Evolutionary conservation across 2,113 vertebrate genomes (phyloP).

Genomic region (Agapornis roseicollis): DNA sequence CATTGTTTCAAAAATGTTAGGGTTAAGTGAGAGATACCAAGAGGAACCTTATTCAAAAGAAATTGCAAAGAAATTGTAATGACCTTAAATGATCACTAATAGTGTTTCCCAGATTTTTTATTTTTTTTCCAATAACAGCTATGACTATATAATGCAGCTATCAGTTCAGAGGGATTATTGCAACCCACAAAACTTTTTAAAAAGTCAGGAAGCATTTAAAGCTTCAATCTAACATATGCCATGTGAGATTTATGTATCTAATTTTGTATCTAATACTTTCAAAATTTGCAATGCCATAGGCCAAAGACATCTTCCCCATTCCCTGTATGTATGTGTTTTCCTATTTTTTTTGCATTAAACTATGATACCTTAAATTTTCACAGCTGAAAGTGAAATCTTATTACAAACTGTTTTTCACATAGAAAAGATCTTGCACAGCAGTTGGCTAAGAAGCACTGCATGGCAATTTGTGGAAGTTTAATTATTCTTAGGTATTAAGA

Average conservation of each 20-base stretch:
- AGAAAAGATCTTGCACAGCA: background rate
- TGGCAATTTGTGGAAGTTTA: background rate
- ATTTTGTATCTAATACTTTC: background rate
- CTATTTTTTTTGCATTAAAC: background rate
- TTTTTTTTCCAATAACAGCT: background rate
- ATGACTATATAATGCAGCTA: background rate
- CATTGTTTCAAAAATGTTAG: background rate
- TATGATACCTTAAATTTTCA: background rate
- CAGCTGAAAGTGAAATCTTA: background rate
- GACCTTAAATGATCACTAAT: background rate
- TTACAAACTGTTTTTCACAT: background rate
- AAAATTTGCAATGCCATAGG: background rate
- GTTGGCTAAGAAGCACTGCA: background rate
- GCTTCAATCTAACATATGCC: background rate
- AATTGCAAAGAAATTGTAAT: background rate
- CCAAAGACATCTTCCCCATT: background rate
- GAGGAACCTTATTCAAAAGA: background rate
- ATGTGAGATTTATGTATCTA: background rate
- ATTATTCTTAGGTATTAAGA: background rate
- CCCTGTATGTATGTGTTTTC: background rate
- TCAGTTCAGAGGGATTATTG: background rate
- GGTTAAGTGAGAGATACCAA: background rate
- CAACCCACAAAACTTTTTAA: background rate
- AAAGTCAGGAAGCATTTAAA: background rate
- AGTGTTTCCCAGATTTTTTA: accelerated